phyloP scores from a whole-genome alignment of 2,888 invertebrate species.

The Zonitis immaculata region DNA sequence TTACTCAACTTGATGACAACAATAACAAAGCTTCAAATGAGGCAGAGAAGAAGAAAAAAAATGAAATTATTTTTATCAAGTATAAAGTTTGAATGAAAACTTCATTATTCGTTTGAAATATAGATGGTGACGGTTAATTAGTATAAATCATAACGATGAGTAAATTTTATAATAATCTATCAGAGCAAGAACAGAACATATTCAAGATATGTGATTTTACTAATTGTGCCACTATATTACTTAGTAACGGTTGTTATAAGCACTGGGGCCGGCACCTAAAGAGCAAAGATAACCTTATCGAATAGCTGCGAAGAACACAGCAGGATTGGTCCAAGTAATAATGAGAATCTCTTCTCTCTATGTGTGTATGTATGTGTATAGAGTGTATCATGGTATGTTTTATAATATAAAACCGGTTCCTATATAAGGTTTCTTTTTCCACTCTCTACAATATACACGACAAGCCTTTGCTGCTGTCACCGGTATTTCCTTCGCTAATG shows the following conservation, averaged over 20 bases:
- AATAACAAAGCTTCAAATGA: background rate
- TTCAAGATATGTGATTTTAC: slow-evolving; percentile 22
- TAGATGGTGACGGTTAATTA: background rate
- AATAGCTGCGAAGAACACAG: slow-evolving; percentile 42
- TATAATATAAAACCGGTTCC: slow-evolving; percentile 47
- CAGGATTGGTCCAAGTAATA: slow-evolving; percentile 41
- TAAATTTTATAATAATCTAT: too few species aligned
- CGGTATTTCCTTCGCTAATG: slow-evolving; percentile 51
- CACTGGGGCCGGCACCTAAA: slow-evolving; percentile 40
- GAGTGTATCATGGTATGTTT: slow-evolving; percentile 28
- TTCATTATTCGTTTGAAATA: background rate
- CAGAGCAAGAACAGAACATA: slow-evolving; percentile 1
- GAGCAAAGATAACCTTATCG: slow-evolving; percentile 47
- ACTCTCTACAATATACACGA: slow-evolving; percentile 32
- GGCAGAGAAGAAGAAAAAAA: too few species aligned
- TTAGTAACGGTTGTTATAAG: slow-evolving; percentile 41
- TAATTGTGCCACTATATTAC: slow-evolving; percentile 42
- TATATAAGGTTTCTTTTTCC: slow-evolving; percentile 48
- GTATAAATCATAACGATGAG: background rate
- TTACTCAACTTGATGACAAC: background rate
- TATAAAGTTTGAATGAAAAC: too few species aligned
- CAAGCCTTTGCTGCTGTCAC: slow-evolving; percentile 46
- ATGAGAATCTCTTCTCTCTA: too few species aligned
- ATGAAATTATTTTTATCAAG: too few species aligned
- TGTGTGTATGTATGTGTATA: too few species aligned